phyloP scores from a whole-genome alignment of 2,113 vertebrate species.

The Sinocyclocheilus rhinocerous region DNA sequence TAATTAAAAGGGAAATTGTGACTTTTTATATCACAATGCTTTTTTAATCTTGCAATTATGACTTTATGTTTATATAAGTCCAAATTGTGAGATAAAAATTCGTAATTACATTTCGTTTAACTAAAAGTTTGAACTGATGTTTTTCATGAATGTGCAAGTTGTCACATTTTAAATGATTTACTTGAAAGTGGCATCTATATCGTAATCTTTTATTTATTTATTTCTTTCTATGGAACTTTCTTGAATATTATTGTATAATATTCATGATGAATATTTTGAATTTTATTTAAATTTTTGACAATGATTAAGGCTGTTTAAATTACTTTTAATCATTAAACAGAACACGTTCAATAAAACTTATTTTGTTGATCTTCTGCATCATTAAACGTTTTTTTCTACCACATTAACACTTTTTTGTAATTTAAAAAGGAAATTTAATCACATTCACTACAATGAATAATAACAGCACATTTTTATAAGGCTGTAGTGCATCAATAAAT shows the following conservation, averaged over 20 bases:
- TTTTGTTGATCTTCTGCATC: not conserved
- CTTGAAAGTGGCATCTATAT: not conserved
- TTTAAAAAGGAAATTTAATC: not conserved
- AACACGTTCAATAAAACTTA: not conserved
- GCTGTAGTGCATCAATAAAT: not conserved
- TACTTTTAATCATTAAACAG: not conserved
- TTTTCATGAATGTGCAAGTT: not conserved
- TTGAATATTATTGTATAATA: no score
- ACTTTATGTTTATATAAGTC: no score
- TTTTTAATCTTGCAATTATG: no score
- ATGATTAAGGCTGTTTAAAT: not conserved
- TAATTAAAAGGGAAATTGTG: no score
- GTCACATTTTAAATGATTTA: not conserved
- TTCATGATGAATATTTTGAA: no score
- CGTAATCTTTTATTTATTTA: not conserved
- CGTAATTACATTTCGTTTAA: not conserved
- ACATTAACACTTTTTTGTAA: not conserved
- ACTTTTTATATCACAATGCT: no score
- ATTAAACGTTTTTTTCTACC: not conserved
- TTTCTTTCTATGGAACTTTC: no score
- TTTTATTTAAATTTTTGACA: not conserved
- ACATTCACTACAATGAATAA: not conserved
- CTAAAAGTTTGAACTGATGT: not conserved
- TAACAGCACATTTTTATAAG: not conserved
- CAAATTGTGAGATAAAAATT: no score